Evolutionary conservation across 2,113 vertebrate species (phyloP).

Genomic region (Podarcis muralis): DNA sequence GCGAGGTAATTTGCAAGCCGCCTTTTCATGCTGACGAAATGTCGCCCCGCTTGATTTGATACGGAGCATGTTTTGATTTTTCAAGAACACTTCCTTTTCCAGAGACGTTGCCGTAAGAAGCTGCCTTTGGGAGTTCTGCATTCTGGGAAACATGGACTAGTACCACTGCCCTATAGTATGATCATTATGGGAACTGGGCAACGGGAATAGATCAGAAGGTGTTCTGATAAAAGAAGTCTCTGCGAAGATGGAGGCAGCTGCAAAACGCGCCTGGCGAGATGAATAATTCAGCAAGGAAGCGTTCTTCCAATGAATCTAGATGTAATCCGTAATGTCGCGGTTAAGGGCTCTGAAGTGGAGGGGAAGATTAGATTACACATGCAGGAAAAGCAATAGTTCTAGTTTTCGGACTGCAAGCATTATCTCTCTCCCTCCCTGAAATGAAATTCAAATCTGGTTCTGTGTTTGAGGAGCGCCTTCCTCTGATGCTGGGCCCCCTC

Average conservation of each 20-base stretch:
- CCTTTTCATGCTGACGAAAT: not conserved
- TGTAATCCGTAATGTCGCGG: not conserved
- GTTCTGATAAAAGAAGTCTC: not conserved
- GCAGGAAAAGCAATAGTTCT: not conserved
- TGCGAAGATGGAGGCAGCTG: constrained; percentile 39
- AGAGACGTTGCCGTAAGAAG: not conserved
- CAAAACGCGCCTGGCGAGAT: constrained; percentile 22
- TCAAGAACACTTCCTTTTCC: constrained; percentile 4
- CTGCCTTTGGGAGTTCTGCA: not conserved
- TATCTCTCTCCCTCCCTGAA: not conserved
- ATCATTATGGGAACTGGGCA: constrained; percentile 1
- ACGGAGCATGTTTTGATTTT: not conserved
- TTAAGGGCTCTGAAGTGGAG: not conserved
- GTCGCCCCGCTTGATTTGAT: not conserved
- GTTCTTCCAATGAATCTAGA: not conserved
- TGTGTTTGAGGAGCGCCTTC: not conserved
- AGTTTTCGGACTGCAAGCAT: not conserved
- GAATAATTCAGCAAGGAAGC: constrained; percentile 44
- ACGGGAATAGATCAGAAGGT: constrained; percentile 32
- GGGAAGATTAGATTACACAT: not conserved
- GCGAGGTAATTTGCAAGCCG: not conserved
- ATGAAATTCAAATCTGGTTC: not conserved
- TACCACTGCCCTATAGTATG: not conserved
- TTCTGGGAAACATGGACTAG: constrained; percentile 10
- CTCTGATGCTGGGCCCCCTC: not conserved